Evolutionary conservation across 2,797 vertebrate species (phyloP), one percentile per base, ranked within the genome.

Genomic region (Xiphophorus birchmanni): DNA sequence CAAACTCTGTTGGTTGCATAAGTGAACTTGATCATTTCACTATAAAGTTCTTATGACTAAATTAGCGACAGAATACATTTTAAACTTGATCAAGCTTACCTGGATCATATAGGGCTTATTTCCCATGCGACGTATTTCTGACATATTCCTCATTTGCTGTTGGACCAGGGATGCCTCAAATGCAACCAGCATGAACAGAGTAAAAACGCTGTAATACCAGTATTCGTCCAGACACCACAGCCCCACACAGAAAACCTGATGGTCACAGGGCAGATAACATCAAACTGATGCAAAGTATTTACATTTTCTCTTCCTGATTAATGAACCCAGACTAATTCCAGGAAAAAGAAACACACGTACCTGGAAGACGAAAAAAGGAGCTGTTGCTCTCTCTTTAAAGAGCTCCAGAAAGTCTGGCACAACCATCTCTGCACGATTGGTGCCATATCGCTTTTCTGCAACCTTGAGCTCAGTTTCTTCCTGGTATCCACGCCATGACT

Each of bases 131-230:
- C 98, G 96, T 82, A 99, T 99, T 87, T 99, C 98, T 0, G 98
- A 96, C 96, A 99, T 97, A 93, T 99, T 99, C 69, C 97, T 96
- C 96, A 99, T 97, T 90, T 99, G 98, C 87, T 99, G 98, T 91
- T 99, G 98, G 67, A 99, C 98, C 78, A 99, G 93, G 0, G 98
- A 99, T 0, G 98, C 98, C 90, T 99, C 98, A 0, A 99, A 99
- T 0, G 98, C 98, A 86, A 99, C 98, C 82, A 99, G 90, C 98
- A 99, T 99, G 94, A 98, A 98, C 2, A 99, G 96, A 0, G 98
- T 99, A 91, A 99, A 99, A 72, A 99, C 96, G 0, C 98, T 99
- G 95, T 99, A 99, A 89, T 99, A 99, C 98, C 98, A 99, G 78
- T 99, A 99, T 77, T 99, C 98, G 0, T 99, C 98, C 88, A 99